phyloP scores from a whole-genome alignment of 2,113 vertebrate genomes.

The Aplodontia rufa region DNA sequence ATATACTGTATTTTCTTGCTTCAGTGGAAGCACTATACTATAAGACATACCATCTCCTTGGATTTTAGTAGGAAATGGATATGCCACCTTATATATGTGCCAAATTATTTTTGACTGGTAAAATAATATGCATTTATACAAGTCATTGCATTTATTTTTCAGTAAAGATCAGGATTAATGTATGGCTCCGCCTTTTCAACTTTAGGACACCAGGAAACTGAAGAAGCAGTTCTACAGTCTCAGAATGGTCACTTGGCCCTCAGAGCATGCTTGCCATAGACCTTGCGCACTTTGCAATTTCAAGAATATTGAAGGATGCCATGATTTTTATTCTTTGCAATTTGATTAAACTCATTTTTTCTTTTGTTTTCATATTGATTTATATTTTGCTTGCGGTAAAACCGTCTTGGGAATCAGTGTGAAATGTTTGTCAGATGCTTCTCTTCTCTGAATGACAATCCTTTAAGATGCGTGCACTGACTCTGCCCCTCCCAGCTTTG shows the following conservation, averaged over 20 bases:
- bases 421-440: background rate
- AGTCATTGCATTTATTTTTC: background rate
- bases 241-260: accelerated
- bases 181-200: background rate
- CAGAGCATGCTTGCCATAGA: accelerated
- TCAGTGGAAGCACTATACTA: background rate
- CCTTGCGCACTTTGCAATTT: background rate
- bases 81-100: background rate
- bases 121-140: background rate
- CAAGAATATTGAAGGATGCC: background rate
- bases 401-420: background rate
- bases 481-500: no score
- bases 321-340: background rate
- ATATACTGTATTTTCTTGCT: background rate
- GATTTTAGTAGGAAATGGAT: background rate
- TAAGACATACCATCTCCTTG: background rate
- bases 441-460: background rate
- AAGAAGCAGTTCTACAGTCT: background rate
- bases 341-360: background rate
- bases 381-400: background rate
- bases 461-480: accelerated
- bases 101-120: background rate
- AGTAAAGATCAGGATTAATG: background rate
- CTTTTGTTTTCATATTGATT: background rate
- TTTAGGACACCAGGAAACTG: background rate